phyloP scores from a whole-genome alignment of 2,797 vertebrate species.

The Catostomus latipinnis region DNA sequence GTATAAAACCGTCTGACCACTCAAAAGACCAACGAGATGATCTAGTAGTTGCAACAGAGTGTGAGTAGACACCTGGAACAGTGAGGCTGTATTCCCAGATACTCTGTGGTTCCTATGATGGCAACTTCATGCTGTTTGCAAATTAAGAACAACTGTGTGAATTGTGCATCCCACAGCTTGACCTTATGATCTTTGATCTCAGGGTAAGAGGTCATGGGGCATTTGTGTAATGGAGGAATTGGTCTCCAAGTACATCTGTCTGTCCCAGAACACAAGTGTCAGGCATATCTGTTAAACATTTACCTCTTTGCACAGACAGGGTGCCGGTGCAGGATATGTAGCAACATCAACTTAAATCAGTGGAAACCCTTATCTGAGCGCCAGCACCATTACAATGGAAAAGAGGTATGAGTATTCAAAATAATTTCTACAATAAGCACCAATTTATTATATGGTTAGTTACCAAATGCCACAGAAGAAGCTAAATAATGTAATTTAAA shows the following conservation, averaged over 20 bases:
- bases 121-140: conserved; percentile 30
- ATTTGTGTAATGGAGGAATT: conserved; percentile 12
- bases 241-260: neutral
- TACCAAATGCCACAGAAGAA: conserved; percentile 10
- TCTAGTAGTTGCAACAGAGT: conserved; percentile 6
- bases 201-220: conserved; percentile 36
- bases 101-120: conserved; percentile 31
- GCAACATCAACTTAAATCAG: too few relatives aligned
- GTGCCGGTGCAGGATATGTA: too few relatives aligned
- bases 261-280: neutral
- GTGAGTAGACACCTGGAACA: conserved; percentile 2
- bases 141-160: conserved; percentile 40
- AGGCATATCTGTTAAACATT: neutral
- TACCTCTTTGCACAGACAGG: too few relatives aligned
- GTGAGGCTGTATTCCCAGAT: conserved; percentile 7
- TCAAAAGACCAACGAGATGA: neutral
- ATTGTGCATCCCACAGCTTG: conserved; percentile 27
- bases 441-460: neutral
- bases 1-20: conserved; percentile 8
- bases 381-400: too few relatives aligned
- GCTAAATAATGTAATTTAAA: conserved; percentile 6
- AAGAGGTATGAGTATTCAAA: too few relatives aligned
- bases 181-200: conserved; percentile 38
- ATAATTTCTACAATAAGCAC: neutral
- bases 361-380: too few relatives aligned